Conservation (phyloP, 1,140 invertebrate species). For the Phymorhynchus buccinoides region DNA sequence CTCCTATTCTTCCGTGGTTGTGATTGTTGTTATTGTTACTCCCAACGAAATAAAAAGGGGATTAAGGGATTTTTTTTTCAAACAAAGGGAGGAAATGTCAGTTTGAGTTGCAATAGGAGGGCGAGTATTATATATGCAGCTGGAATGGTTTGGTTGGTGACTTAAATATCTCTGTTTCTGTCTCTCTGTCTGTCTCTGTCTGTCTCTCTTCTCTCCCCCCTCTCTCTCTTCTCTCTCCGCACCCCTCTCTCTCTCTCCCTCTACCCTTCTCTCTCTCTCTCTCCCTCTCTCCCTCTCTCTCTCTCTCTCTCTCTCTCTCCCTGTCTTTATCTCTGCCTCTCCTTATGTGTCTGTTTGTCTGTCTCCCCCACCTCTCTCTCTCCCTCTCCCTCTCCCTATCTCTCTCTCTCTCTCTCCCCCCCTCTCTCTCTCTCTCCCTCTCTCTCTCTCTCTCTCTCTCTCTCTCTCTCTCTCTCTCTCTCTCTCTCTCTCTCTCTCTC, state of each 20-base stretch:
- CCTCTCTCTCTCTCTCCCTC: too few relatives aligned
- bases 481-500: too few relatives aligned
- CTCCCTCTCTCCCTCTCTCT: background rate
- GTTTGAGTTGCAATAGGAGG: background rate
- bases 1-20: too few relatives aligned
- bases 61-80: background rate
- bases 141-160: background rate
- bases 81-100: background rate
- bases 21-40: background rate
- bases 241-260: background rate
- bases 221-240: background rate
- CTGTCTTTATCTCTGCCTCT: too few relatives aligned
- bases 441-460: too few relatives aligned
- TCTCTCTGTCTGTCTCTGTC: background rate
- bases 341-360: too few relatives aligned
- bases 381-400: too few relatives aligned
- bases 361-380: too few relatives aligned
- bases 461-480: too few relatives aligned
- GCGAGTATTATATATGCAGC: too few relatives aligned
- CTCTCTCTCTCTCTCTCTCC: too few relatives aligned
- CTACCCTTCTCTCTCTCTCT: background rate
- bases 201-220: background rate
- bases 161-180: background rate
- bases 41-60: background rate
- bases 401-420: too few relatives aligned